Base-by-base conservation (phyloP, 2,797 vertebrate species). In the Limnodromus scolopaceus region DNA sequence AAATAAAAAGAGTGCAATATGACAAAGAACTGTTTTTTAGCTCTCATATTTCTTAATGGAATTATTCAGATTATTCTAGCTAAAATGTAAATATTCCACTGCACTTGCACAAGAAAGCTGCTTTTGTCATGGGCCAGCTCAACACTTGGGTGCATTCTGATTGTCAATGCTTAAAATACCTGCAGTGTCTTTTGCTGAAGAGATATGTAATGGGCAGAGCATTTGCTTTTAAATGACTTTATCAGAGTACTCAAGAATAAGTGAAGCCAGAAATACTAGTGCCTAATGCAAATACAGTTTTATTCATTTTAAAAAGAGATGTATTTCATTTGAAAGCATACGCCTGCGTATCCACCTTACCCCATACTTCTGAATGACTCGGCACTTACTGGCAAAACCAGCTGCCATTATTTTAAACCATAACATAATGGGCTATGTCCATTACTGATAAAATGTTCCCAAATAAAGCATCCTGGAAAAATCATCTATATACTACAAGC, bases 321-420 rank as follows among this genome's bases (percentile, higher is more conserved):
- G 9, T 60, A 53, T 61, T 95, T 83, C 57, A 93, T 85, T 83
- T 80, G 72, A 91, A 96, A 94, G 72, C 34, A 58, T 34, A 81
- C 12, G 25, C 22, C 66, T 79, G 32, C 41, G 38, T 36, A 86
- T 11, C 61, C 76, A 90, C 71, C 20, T 61, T 25, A 19, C 39
- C 82, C 85, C 82, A 61, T 8, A 57, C 28, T 78, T 41, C 57
- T 78, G 69, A 88, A 61, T 90, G 94, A 96, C 57, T 91, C 79
- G 53, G 79, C 64, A 70, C 64, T 71, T 45, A 75, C 20, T 64
- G 57, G 87, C 30, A 74, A 74, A 91, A 85, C 2, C 78, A 89
- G 48, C 45, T 55, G 38, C 68, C 60, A 74, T 68, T 87, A 84
- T 76, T 91, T 78, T 68, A 58, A 92, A 78, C 83, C 80, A 61